These are phyloP conservation scores for Macrophya annulata DNA, from an alignment of 2,888 invertebrate species.

Conservation along the genomic window DNA sequence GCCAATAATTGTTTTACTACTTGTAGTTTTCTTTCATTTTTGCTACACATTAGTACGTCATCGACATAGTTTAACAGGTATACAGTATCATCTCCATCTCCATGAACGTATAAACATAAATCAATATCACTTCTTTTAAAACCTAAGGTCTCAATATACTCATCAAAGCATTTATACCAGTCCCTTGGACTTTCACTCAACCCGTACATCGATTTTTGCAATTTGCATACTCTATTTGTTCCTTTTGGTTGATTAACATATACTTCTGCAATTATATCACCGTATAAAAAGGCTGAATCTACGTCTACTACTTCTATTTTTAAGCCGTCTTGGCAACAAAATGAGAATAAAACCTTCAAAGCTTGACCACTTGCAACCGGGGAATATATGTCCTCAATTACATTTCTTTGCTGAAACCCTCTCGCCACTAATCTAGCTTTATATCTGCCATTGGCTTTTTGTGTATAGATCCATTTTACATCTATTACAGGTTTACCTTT, in stretches of 20 bases:
- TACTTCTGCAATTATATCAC: no score
- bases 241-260: slow-evolving; percentile 43
- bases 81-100: neutral
- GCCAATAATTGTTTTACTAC: neutral
- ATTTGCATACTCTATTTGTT: slow-evolving; percentile 56
- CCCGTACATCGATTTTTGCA: slow-evolving; percentile 57
- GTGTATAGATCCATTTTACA: no score
- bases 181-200: slow-evolving; percentile 55
- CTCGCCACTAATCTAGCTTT: no score
- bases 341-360: no score
- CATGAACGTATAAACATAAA: slow-evolving; percentile 56
- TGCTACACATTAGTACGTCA: slow-evolving; percentile 67
- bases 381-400: no score
- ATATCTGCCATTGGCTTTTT: no score
- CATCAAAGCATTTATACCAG: slow-evolving; percentile 58
- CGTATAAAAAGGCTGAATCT: no score
- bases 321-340: no score
- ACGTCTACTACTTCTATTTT: no score
- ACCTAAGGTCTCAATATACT: slow-evolving; percentile 46
- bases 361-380: no score
- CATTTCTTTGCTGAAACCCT: no score
- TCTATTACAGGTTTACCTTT: no score
- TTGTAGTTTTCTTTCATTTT: slow-evolving; percentile 65
- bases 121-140: slow-evolving; percentile 59
- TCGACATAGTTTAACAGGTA: slow-evolving; percentile 55